These are phyloP conservation scores for Platygyra sinensis DNA, from an alignment of 64 coral and sea anemone species.

Conservation along the genomic window DNA sequence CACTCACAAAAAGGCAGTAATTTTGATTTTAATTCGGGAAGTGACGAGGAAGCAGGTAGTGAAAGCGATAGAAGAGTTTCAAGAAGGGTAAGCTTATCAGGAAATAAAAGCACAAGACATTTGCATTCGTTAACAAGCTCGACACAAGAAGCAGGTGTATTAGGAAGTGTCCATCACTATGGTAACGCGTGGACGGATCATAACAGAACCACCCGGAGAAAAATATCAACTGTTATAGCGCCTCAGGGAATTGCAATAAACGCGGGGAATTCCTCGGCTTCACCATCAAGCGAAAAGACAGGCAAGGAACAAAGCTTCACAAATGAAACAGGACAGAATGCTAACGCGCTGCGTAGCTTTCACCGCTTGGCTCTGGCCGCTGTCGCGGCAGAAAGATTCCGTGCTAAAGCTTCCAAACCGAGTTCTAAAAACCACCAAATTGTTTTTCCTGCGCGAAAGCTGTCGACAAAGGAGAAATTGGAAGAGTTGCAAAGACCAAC, in stretches of 20 bases:
- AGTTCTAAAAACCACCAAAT: background rate
- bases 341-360: background rate
- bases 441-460: background rate
- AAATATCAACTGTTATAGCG: background rate
- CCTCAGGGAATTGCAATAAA: background rate
- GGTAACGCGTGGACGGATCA: background rate
- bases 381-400: background rate
- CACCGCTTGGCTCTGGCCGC: background rate
- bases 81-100: background rate
- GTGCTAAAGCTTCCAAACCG: too few relatives aligned
- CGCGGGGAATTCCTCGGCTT: background rate
- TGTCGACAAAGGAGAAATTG: background rate
- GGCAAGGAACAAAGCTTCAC: background rate
- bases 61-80: background rate
- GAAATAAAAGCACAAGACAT: constrained; percentile 1
- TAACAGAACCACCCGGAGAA: background rate
- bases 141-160: constrained; percentile 2
- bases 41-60: background rate
- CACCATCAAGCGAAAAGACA: background rate
- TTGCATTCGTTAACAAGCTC: constrained; percentile 4
- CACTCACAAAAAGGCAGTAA: background rate
- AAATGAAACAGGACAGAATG: background rate
- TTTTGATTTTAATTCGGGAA: background rate
- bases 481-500: constrained; percentile 39
- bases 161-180: background rate